phyloP scores from a whole-genome alignment of 2,797 vertebrate genomes.

The Typhlichthys eigenmanni region DNA sequence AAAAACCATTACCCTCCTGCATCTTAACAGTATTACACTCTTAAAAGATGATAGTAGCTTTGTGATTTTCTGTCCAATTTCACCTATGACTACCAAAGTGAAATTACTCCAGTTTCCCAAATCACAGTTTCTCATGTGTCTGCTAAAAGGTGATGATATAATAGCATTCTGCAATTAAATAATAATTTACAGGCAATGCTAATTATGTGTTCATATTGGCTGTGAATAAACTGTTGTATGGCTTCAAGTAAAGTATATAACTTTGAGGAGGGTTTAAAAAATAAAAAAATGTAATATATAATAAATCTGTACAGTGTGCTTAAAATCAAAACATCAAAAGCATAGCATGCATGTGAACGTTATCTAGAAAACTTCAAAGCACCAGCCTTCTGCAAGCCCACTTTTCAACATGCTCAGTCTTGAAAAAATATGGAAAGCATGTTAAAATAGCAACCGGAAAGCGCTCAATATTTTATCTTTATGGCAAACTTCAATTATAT shows the following conservation, averaged over 20 bases:
- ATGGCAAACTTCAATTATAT: constrained; percentile 58
- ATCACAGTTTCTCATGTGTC: background rate
- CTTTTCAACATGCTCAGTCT: constrained; percentile 12
- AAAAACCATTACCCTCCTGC: background rate
- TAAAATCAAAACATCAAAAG: background rate
- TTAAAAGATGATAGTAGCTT: background rate
- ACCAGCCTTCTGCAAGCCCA: constrained; percentile 1
- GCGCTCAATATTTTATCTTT: constrained; percentile 53
- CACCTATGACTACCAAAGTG: constrained; percentile 3
- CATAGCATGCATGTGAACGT: constrained; percentile 23
- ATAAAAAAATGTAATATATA: background rate
- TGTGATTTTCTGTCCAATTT: constrained; percentile 5
- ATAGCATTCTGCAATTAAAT: background rate
- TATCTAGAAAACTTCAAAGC: constrained; percentile 21
- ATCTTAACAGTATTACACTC: too few species aligned
- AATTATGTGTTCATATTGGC: background rate
- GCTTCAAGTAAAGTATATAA: background rate
- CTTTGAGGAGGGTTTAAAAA: too few species aligned
- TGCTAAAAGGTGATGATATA: background rate
- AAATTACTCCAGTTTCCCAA: constrained; percentile 9
- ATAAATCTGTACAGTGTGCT: background rate
- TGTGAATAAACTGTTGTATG: background rate
- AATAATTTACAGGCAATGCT: background rate
- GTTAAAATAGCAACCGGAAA: background rate
- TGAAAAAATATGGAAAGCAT: constrained; percentile 32